A percentile compares a stretch with the other conserved stretches of the same genome.
Conservation (phyloP, 2,797 vertebrate genomes). For the Lutjanus campechanus region DNA sequence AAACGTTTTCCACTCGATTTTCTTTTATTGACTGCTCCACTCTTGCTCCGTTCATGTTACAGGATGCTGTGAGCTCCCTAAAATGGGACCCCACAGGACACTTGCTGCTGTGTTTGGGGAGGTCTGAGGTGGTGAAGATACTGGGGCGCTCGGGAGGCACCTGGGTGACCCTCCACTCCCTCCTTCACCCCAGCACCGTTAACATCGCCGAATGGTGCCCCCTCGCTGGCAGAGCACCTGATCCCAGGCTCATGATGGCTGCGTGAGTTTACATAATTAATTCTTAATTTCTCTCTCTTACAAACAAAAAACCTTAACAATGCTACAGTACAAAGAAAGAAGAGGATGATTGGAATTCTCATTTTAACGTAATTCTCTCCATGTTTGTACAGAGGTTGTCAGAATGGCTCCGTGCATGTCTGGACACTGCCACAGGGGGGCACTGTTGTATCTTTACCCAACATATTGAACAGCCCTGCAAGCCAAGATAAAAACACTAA, state of each 20-base stretch:
- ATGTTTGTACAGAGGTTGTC: conserved; percentile 81
- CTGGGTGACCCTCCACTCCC: conserved; percentile 86
- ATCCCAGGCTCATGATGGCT: conserved; percentile 87
- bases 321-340: background rate
- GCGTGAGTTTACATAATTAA: conserved; percentile 75
- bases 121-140: conserved; percentile 85
- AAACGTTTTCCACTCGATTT: background rate
- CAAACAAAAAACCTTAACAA: background rate
- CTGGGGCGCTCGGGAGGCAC: conserved; percentile 77
- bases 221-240: conserved; percentile 79
- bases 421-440: conserved; percentile 89
- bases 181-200: conserved; percentile 81
- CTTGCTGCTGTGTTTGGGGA: conserved; percentile 84
- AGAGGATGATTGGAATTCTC: background rate
- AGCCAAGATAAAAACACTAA: conserved; percentile 76
- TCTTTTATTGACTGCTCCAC: background rate
- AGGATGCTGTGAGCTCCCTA: conserved; percentile 83
- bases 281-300: background rate
- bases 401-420: conserved; percentile 87
- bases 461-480: conserved; percentile 71
- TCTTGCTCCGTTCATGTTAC: background rate
- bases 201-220: conserved; percentile 86
- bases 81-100: conserved; percentile 89
- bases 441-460: conserved; percentile 78
- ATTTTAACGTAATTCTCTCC: conserved; percentile 8